Conservation (phyloP, 2,113 vertebrate species). For the Limnothrissa miodon region DNA sequence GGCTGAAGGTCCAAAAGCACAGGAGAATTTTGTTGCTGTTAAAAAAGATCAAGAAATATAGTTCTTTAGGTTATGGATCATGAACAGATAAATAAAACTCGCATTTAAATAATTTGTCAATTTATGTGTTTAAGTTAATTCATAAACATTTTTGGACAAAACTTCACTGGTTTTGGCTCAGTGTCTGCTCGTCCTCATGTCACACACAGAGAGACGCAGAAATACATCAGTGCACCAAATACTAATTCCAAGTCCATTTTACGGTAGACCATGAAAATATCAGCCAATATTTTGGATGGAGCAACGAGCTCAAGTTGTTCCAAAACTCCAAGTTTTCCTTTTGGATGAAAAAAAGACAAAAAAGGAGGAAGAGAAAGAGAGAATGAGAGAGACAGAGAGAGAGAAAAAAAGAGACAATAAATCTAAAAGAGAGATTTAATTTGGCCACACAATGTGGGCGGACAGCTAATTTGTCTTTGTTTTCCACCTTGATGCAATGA, state of each 20-base stretch:
- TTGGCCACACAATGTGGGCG: slow-evolving; percentile 44
- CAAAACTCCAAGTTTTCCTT: not conserved
- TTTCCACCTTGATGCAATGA: slow-evolving; percentile 36
- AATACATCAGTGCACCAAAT: not conserved
- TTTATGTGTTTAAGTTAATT: no score
- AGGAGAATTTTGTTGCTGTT: not conserved
- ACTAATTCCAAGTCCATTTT: slow-evolving; percentile 2
- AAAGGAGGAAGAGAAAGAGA: not conserved
- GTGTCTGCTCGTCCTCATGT: not conserved
- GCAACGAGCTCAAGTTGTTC: not conserved
- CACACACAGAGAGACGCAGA: not conserved
- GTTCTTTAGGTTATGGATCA: not conserved
- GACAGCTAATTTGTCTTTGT: slow-evolving; percentile 61
- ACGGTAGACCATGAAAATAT: not conserved
- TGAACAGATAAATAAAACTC: not conserved
- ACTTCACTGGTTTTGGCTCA: not conserved
- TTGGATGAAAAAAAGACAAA: not conserved
- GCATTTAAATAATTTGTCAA: not conserved
- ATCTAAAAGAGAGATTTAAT: slow-evolving; percentile 59
- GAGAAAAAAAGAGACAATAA: slow-evolving; percentile 48
- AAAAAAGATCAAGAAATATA: not conserved
- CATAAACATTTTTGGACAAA: not conserved
- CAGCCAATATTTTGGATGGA: slow-evolving; percentile 14
- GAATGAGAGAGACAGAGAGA: not conserved
- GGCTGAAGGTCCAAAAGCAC: not conserved